Evolutionary conservation across 2,888 invertebrate species (phyloP).

Genomic region (Pristionchus mayeri): DNA sequence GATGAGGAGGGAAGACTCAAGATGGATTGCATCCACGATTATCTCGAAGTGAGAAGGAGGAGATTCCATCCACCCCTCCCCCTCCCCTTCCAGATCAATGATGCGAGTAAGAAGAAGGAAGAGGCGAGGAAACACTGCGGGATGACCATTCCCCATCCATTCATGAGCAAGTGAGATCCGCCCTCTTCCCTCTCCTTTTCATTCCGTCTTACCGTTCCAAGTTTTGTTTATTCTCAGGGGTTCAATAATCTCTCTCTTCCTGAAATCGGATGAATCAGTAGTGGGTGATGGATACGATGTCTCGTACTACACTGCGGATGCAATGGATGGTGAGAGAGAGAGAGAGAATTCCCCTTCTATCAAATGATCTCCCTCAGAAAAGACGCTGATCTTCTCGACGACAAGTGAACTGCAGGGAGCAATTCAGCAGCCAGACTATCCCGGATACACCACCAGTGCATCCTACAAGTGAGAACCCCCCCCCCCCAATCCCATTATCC

Average conservation of each 20-base stretch:
- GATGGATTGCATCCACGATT: constrained; percentile 1
- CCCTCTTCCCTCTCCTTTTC: no score
- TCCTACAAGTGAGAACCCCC: constrained; percentile 11
- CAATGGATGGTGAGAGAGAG: constrained; percentile 17
- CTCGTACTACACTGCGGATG: constrained; percentile 42
- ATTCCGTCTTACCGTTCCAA: neutral
- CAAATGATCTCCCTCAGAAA: neutral
- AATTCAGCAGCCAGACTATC: constrained; percentile 18
- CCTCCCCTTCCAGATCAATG: neutral
- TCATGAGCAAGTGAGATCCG: constrained; percentile 29
- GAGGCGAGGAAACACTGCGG: constrained; percentile 28
- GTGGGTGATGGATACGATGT: constrained; percentile 24
- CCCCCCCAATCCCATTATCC: neutral
- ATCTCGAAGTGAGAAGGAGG: neutral
- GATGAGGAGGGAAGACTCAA: neutral
- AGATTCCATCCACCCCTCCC: no score
- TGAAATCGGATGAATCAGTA: constrained; percentile 13
- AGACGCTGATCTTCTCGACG: constrained; percentile 11
- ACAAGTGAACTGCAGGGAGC: neutral
- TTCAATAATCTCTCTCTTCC: constrained; percentile 2
- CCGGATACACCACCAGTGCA: constrained; percentile 33
- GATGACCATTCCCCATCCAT: constrained; percentile 15
- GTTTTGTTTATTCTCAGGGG: constrained; percentile 23
- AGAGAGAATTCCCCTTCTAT: neutral
- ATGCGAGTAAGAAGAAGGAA: neutral